Conservation (phyloP, 2,888 invertebrate species). For the Smittia aterrima region DNA sequence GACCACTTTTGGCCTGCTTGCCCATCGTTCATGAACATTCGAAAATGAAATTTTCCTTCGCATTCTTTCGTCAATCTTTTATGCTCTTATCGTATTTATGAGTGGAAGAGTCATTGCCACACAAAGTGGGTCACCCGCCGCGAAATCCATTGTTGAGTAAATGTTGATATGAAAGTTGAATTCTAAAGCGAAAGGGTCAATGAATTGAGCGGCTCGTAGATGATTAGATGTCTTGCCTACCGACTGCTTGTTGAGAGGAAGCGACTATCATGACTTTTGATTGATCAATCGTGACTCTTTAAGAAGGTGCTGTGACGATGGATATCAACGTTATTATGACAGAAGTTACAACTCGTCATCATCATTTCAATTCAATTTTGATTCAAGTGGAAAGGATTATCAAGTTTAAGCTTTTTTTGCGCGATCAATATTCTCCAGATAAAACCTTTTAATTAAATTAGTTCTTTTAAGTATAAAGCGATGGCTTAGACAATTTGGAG, state of each 20-base stretch:
- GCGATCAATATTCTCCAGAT: neutral
- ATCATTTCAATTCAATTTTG: too few relatives aligned
- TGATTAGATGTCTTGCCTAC: too few relatives aligned
- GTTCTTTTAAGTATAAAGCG: neutral
- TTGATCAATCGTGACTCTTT: neutral
- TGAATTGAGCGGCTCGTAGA: neutral
- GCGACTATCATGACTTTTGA: too few relatives aligned
- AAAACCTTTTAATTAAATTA: slow-evolving; percentile 8
- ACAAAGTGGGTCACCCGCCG: slow-evolving; percentile 28
- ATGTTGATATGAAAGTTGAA: slow-evolving; percentile 40
- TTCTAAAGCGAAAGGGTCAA: slow-evolving; percentile 26
- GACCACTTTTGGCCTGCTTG: too few relatives aligned
- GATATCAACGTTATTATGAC: too few relatives aligned
- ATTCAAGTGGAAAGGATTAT: neutral
- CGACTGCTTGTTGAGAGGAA: too few relatives aligned
- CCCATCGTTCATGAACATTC: neutral
- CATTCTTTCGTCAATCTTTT: slow-evolving; percentile 8
- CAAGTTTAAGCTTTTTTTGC: neutral
- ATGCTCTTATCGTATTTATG: neutral
- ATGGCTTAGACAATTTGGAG: neutral
- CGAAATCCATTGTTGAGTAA: neutral
- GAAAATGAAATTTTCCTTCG: neutral
- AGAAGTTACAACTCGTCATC: too few relatives aligned
- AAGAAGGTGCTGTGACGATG: too few relatives aligned
- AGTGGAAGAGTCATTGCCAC: neutral